Percentiles rank a stretch among this genome's conserved stretches.
Evolutionary conservation across 2,113 vertebrate genomes (phyloP).

Genomic region (Bubo bubo): DNA sequence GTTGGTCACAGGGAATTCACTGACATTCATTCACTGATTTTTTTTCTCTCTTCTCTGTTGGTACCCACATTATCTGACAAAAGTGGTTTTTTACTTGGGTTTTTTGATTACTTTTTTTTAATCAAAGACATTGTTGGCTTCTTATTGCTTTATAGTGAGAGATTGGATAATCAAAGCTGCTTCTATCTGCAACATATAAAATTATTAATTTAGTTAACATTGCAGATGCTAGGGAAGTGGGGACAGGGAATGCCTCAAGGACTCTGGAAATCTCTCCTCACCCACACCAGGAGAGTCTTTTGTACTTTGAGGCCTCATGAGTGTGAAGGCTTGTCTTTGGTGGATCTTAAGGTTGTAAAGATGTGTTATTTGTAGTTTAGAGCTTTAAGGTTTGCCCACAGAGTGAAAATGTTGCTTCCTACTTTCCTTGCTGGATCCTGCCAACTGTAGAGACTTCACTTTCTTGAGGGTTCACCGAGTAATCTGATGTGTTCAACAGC

Average conservation of each 20-base stretch:
- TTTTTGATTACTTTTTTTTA: not conserved
- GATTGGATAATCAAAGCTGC: not conserved
- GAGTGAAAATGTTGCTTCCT: not conserved
- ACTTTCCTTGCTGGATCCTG: not conserved
- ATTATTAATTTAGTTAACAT: not conserved
- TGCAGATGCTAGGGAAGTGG: not conserved
- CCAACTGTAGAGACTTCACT: not conserved
- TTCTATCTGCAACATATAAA: not conserved
- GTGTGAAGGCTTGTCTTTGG: not conserved
- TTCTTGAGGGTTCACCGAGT: not conserved
- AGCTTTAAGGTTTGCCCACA: not conserved
- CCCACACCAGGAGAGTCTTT: not conserved
- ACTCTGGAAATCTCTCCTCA: not conserved
- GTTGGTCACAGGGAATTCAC: conserved; percentile 8
- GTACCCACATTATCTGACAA: not conserved
- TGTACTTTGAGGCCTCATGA: not conserved
- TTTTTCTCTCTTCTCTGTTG: not conserved
- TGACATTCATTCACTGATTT: not conserved
- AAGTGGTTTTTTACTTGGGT: not conserved
- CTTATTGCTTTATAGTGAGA: not conserved
- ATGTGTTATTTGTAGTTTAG: not conserved
- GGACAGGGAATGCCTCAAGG: not conserved
- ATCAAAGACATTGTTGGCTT: not conserved
- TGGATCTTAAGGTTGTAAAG: not conserved
- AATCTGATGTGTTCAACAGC: not conserved